Base-by-base conservation (phyloP, 2,888 invertebrate genomes). In the Seira ritae region DNA sequence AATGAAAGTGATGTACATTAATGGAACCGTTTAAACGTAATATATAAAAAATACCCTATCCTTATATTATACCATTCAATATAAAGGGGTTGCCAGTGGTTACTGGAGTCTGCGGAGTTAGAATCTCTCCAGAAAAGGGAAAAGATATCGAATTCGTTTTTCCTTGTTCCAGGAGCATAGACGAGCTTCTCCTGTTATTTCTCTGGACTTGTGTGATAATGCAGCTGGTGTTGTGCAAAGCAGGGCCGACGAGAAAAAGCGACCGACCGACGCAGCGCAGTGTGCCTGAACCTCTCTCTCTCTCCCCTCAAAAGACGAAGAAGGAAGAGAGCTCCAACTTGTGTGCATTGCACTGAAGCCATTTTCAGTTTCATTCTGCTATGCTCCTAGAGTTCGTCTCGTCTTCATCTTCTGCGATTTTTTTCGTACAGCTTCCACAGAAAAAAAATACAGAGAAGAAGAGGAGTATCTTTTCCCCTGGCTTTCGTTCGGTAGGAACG, bases 61-160 rank as follows among this genome's bases (percentile, higher is more conserved):
- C 31, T 31, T 31, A 4, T 31, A 31, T n/a, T n/a, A n/a, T n/a
- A n/a, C n/a, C n/a, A n/a, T n/a, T 42, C 42, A 8, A 8, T 55
- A 55, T 55, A 55, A 8, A 55, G 12, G 3, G 31, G 31, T 55
- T 55, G 55, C 55, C 15, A 55, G 15, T 12, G 87, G 87, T 37
- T 84, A 88, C 89, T 87, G 88, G 89, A 89, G 88, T 89, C 89
- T 89, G 89, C 89, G 89, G 88, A 86, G 84, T 89, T 79, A 81
- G 84, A 65, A 88, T 88, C 88, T 88, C 85, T 50, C 79, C 77
- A 31, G 15, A 31, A 31, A 8, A 31, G n/a, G 31, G 10, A 50
- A 22, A 66, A 71, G 80, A 86, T 85, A 87, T 88, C 88, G 88
- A 88, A 89, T 84, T 80, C 71, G 12, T 55, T 55, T 55, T 80